Percentiles rank a stretch among this genome's conserved stretches.
phyloP scores from a whole-genome alignment of 2,797 vertebrate species.

The Schizothorax lantsangensis region DNA sequence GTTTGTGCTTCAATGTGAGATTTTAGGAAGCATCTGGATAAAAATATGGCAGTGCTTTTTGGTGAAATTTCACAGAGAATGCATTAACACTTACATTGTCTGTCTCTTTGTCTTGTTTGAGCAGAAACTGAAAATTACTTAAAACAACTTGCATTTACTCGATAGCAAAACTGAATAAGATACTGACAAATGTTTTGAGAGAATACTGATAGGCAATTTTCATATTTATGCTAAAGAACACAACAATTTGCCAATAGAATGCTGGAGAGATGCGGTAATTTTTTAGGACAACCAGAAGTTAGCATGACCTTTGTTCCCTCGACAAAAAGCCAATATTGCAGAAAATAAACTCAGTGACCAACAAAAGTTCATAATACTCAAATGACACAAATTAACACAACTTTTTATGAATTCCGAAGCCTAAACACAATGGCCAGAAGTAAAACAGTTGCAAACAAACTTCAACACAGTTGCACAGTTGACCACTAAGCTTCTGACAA shows the following conservation, averaged over 20 bases:
- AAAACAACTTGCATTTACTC: not conserved
- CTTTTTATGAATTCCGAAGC: not conserved
- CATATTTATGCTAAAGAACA: not conserved
- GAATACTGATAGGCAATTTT: not conserved
- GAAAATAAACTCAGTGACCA: not conserved
- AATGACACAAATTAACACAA: not conserved
- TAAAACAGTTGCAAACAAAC: too few relatives aligned
- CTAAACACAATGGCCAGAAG: not conserved
- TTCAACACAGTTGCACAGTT: too few relatives aligned
- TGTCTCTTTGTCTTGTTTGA: not conserved
- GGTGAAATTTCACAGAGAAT: constrained; percentile 1
- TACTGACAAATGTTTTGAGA: not conserved
- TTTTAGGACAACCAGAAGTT: not conserved
- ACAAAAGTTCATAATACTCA: not conserved
- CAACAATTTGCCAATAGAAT: not conserved
- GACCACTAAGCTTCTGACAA: not conserved
- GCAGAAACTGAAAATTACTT: not conserved
- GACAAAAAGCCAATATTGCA: not conserved
- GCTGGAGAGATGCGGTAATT: not conserved
- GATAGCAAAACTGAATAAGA: not conserved
- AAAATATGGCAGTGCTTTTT: constrained; percentile 7
- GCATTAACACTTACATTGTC: not conserved
- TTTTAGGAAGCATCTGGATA: constrained; percentile 28
- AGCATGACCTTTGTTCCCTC: not conserved
- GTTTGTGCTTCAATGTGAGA: constrained; percentile 5